Conservation (phyloP, 2,797 vertebrate species). For the Crax fasciolata region DNA sequence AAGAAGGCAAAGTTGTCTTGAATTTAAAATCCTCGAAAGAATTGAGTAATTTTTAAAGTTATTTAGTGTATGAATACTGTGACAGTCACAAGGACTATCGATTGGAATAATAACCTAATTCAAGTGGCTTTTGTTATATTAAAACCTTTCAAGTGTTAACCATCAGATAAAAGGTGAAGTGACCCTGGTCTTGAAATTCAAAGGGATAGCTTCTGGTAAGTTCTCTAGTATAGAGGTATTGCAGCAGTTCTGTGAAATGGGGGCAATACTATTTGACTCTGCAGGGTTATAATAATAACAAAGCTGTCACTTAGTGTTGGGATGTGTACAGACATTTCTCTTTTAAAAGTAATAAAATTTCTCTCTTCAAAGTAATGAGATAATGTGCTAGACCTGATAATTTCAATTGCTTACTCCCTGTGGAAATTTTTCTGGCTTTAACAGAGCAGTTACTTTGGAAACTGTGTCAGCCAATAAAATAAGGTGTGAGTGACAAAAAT, state of each 20-base stretch:
- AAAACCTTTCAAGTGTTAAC: background rate
- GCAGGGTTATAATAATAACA: background rate
- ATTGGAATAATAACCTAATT: background rate
- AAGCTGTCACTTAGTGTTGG: background rate
- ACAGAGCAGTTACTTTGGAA: background rate
- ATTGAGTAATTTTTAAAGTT: background rate
- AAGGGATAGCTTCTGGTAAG: background rate
- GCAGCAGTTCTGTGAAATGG: background rate
- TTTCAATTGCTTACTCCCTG: background rate
- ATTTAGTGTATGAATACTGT: background rate
- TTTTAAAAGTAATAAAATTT: background rate
- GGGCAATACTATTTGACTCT: background rate
- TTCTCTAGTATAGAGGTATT: background rate
- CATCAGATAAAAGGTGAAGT: background rate
- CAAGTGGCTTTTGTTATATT: background rate
- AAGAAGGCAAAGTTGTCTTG: background rate
- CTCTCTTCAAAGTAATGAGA: background rate
- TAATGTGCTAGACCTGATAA: background rate
- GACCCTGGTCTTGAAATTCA: background rate
- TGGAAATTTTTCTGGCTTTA: background rate
- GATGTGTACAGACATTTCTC: background rate
- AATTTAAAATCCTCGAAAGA: background rate
- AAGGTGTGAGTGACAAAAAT: background rate
- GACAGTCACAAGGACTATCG: background rate
- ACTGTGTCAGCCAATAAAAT: background rate